Evolutionary conservation across 2,113 vertebrate genomes (phyloP), one percentile per base, ranked within the genome.

Genomic region (Phyllopteryx taeniolatus): DNA sequence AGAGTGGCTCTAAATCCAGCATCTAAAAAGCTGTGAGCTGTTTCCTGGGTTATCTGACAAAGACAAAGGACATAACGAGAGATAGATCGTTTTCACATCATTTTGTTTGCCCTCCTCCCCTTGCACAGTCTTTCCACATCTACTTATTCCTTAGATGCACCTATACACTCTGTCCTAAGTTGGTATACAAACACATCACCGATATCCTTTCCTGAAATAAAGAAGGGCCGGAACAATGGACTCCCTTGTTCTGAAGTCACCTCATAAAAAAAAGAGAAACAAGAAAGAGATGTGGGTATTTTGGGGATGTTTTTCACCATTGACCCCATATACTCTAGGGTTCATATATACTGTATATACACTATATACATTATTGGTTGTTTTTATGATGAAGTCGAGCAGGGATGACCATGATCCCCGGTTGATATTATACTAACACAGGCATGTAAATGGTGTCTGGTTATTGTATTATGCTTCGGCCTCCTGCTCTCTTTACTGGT

Each of bases 391-490:
- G 33, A 76, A 78, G 35, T 75, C 6, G 11, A 71, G 46, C 14
- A 72, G 68, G 56, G 71, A 22, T 69, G 77, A 77, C 57, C 42
- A 79, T 78, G 71, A 84, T 82, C 31, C 80, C 75, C 74, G 20
- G 71, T 83, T 68, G 79, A 78, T 78, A 79, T 73, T 73, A 77
- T 61, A 66, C 73, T 76, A 71, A 59, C 47, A 82, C 31, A 80
- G 59, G 72, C 70, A 76, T 54, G 76, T 73, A 79, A 79, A 82
- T 75, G 81, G 80, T 83, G 90, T 65, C 90, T 75, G 88, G 81
- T 91, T 85, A 88, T 88, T 91, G 93, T 89, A 67, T 95, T 93
- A 93, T 94, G 92, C 92, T 92, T 92, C 85, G 35, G 79, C 70
- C 79, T 83, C 79, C 79, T 77, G 75, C 67, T 80, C 68, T 5